phyloP scores from a whole-genome alignment of 2,797 vertebrate species.

The Tiaroga cobitis region DNA sequence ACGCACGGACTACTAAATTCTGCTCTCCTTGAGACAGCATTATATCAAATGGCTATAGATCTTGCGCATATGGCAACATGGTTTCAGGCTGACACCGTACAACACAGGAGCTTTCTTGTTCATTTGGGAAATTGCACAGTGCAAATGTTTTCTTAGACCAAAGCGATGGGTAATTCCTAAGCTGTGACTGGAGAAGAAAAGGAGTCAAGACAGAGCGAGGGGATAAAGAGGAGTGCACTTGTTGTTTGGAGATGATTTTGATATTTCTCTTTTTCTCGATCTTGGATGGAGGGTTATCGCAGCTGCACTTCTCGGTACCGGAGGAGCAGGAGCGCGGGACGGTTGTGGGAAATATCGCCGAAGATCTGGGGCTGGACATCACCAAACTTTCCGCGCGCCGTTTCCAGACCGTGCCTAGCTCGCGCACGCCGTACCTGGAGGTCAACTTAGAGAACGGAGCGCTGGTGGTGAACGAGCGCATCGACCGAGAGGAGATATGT shows the following conservation, averaged over 20 bases:
- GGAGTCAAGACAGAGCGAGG: conserved; percentile 25
- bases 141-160: conserved; percentile 72
- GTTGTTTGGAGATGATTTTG: conserved; percentile 88
- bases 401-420: conserved; percentile 95
- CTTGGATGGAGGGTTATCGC: conserved; percentile 87
- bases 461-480: conserved; percentile 93
- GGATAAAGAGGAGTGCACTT: conserved; percentile 63
- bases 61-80: conserved; percentile 73
- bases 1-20: conserved; percentile 75
- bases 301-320: conserved; percentile 95
- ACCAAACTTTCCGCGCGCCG: conserved; percentile 97
- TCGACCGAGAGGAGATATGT: conserved; percentile 95
- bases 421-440: conserved; percentile 92
- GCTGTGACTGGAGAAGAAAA: conserved; percentile 49
- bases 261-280: conserved; percentile 86
- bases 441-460: conserved; percentile 96
- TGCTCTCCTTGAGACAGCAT: conserved; percentile 73
- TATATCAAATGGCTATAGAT: conserved; percentile 80
- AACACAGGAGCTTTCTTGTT: conserved; percentile 68
- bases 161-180: conserved; percentile 69
- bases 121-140: conserved; percentile 64
- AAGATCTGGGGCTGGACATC: conserved; percentile 97
- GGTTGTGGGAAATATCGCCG: conserved; percentile 97
- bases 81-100: conserved; percentile 74
- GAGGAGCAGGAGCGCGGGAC: conserved; percentile 97